phyloP scores from a whole-genome alignment of 2,888 invertebrate species.

The Leucophenga maculata region DNA sequence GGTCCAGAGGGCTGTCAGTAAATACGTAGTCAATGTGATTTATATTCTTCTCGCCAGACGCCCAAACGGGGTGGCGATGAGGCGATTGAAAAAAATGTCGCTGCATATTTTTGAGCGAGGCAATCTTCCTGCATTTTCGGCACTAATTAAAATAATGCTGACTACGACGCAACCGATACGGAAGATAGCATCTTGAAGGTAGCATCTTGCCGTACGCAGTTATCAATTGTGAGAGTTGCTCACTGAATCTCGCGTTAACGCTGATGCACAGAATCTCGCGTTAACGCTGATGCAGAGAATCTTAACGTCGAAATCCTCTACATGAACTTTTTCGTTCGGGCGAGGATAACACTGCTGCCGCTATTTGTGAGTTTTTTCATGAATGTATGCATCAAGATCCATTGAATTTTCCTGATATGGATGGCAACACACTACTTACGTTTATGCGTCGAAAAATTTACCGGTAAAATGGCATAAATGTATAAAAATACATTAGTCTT shows the following conservation, averaged over 20 bases:
- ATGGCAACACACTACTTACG: constrained; percentile 73
- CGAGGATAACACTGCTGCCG: constrained; percentile 87
- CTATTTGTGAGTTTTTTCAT: constrained; percentile 91
- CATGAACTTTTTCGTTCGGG: constrained; percentile 89
- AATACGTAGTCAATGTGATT: constrained; percentile 87
- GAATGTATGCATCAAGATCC: constrained; percentile 95
- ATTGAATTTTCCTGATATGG: constrained; percentile 86
- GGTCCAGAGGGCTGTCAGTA: constrained; percentile 91
- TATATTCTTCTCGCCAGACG: constrained; percentile 87
- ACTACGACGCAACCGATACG: constrained; percentile 86
- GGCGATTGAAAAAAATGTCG: constrained; percentile 86
- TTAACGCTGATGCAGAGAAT: too few species aligned
- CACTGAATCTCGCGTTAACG: constrained; percentile 86
- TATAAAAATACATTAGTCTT: too few species aligned
- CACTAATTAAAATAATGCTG: constrained; percentile 82
- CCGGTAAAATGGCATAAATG: too few species aligned
- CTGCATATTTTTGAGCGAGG: constrained; percentile 88
- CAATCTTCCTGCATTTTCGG: constrained; percentile 80
- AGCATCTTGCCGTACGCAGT: constrained; percentile 84
- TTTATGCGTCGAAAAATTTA: constrained; percentile 83
- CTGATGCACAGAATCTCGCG: constrained; percentile 84
- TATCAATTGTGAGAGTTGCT: constrained; percentile 83
- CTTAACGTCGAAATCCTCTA: constrained; percentile 91
- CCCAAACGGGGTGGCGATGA: constrained; percentile 84
- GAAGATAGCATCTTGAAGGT: constrained; percentile 85